These are phyloP conservation scores for Barnardius zonarius DNA, from an alignment of 2,113 vertebrate genomes.

Conservation along the genomic window DNA sequence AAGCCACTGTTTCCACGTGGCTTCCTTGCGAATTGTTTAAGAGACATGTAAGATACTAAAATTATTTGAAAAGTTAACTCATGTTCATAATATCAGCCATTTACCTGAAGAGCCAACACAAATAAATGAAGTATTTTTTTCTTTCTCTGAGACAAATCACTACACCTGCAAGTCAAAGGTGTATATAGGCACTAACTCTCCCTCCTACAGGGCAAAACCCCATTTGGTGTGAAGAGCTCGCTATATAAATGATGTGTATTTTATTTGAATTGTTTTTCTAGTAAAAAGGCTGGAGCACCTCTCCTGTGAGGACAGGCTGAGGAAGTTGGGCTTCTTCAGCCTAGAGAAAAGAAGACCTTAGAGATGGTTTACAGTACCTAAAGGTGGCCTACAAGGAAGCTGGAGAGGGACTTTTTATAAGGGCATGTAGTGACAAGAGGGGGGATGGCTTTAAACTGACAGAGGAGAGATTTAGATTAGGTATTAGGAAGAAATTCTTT, in stretches of 20 bases:
- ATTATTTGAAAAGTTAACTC: not conserved
- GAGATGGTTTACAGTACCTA: not conserved
- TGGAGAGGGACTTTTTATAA: not conserved
- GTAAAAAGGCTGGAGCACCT: not conserved
- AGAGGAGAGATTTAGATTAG: not conserved
- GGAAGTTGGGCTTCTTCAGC: not conserved
- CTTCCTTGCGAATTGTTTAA: constrained; percentile 16
- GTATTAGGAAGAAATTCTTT: not conserved
- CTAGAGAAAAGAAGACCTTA: not conserved
- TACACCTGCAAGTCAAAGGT: not conserved
- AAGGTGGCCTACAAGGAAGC: not conserved
- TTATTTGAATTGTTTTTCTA: not conserved
- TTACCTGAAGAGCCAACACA: not conserved
- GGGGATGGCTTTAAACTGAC: not conserved
- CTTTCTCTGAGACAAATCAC: not conserved
- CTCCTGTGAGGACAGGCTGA: not conserved
- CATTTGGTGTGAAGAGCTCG: not conserved
- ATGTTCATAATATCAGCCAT: not conserved
- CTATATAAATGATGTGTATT: not conserved
- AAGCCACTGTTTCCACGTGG: constrained; percentile 38
- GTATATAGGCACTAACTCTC: not conserved
- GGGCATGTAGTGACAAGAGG: not conserved
- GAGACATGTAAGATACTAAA: constrained; percentile 22
- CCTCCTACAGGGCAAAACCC: not conserved
- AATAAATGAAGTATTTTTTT: not conserved